Evolutionary conservation across 2,797 vertebrate genomes (phyloP), one percentile per base, ranked within the genome.

Genomic region (Carduelis carduelis): DNA sequence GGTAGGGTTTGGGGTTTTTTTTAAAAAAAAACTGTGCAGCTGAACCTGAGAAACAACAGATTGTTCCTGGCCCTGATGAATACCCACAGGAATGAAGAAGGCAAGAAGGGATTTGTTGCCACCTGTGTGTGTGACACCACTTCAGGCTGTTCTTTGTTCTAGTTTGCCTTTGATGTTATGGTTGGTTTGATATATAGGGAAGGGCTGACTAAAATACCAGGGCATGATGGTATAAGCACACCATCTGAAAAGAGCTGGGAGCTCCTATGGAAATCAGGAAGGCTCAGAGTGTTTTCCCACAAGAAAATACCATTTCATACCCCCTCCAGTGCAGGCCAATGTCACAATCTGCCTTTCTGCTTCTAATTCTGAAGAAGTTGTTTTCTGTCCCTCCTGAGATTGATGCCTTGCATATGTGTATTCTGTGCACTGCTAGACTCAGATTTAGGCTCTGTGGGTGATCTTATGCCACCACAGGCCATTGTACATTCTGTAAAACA

Each of bases 401-500:
- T 89, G 86, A n/a, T 41, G 70, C 35, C 53, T 68, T 84, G 35
- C 47, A 14, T 63, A 50, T 1, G 4, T 70, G 27, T 79, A 12
- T 65, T 78, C 65, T 56, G 27, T 86, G 30, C 65, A 14, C 91
- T 87, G 70, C 79, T 80, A 55, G 47, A 28, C 46, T 79, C 75
- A 60, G 95, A 69, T 93, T 96, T 96, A 66, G 79, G 74, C 78
- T 63, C 79, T 76, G n/a, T 8, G 89, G 78, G 75, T 83, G 56
- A 87, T 86, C 47, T 49, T 41, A 56, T 93, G 83, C 85, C 57
- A 89, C 59, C 83, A 88, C 49, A 92, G 53, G 52, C 49, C 55
- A n/a, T 89, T 91, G 85, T 93, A 71, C 41, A 57, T 96, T 86
- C 84, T 81, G 71, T 84, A 83, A 94, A 96, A 95, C 89, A 83